phyloP scores from a whole-genome alignment of 2,888 invertebrate species.

The Aspidapion aeneum region DNA sequence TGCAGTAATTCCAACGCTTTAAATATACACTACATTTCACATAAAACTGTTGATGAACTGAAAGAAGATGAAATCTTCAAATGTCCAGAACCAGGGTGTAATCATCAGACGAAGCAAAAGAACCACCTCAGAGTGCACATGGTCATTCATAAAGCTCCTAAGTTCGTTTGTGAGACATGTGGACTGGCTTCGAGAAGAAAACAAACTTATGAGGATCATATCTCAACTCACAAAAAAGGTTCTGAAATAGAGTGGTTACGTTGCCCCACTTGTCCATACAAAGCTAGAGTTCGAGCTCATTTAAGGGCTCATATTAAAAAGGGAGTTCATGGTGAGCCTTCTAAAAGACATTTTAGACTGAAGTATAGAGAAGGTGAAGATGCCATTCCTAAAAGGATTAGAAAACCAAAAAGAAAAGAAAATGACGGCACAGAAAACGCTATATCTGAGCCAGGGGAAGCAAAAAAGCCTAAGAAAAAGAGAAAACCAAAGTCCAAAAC shows the following conservation, averaged over 20 bases:
- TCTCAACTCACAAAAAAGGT: not conserved
- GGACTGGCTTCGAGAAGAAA: not conserved
- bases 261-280: not conserved
- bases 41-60: not conserved
- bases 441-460: too few species aligned
- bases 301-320: not conserved
- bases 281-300: not conserved
- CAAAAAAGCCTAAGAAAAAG: too few species aligned
- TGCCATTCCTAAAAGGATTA: not conserved
- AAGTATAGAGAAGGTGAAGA: not conserved
- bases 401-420: not conserved
- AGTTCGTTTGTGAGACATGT: not conserved
- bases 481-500: too few species aligned
- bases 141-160: not conserved
- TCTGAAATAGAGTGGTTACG: not conserved
- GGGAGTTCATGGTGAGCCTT: not conserved
- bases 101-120: not conserved
- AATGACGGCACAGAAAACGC: too few species aligned
- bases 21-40: not conserved
- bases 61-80: not conserved
- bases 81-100: not conserved
- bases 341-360: not conserved
- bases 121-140: not conserved
- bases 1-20: not conserved
- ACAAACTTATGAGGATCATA: not conserved